These are phyloP conservation scores for Peromyscus melanophrys DNA, from an alignment of 2,797 vertebrate genomes.

Conservation along the genomic window DNA sequence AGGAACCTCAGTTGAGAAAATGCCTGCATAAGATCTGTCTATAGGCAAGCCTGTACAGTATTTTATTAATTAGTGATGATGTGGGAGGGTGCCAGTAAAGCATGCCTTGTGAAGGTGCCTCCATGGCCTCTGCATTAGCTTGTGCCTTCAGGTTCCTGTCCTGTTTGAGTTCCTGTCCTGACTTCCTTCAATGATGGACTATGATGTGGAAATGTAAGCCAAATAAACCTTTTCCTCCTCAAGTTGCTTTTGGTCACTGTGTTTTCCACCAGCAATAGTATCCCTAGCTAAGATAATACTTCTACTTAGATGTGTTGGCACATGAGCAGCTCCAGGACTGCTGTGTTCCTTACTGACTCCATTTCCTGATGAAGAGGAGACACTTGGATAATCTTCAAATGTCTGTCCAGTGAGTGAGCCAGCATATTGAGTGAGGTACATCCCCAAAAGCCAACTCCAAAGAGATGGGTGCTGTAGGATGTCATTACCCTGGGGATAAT, in stretches of 20 bases:
- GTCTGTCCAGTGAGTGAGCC: too few species aligned
- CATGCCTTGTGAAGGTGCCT: background rate
- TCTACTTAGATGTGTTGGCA: background rate
- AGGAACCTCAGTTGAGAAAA: background rate
- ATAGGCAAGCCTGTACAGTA: background rate
- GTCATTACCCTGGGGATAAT: background rate
- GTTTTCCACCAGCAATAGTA: background rate
- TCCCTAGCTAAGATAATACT: background rate
- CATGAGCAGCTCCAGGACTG: background rate
- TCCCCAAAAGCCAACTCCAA: background rate
- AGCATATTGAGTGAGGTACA: background rate
- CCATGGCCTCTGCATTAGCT: background rate
- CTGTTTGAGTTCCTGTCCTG: background rate
- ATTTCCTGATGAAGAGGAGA: background rate
- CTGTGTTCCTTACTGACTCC: too few species aligned
- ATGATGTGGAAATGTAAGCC: background rate
- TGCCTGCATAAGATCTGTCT: background rate
- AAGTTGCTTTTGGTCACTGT: background rate
- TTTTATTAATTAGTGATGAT: background rate
- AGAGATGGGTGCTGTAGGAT: accelerated
- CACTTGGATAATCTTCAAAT: accelerated
- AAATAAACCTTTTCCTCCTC: background rate
- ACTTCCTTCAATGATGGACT: background rate
- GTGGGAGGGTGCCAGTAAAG: background rate
- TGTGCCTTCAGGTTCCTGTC: background rate